Percentiles rank a stretch among this genome's conserved stretches.
phyloP scores from a whole-genome alignment of 2,113 vertebrate genomes.

The Pseudopodoces humilis region DNA sequence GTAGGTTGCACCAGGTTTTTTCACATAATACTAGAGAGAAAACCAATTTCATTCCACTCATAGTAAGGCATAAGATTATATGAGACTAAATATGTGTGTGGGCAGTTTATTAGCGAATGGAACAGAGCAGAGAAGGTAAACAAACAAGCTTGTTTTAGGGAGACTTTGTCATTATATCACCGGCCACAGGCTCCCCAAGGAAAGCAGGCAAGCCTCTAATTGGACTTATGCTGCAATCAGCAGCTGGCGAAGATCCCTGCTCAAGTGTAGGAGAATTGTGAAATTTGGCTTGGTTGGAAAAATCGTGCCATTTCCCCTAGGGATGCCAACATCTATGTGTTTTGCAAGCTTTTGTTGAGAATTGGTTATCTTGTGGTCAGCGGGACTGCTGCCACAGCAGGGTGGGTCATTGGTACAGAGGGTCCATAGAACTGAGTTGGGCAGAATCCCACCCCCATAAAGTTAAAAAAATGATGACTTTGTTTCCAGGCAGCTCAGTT shows the following conservation, averaged over 20 bases:
- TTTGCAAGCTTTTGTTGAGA: background rate
- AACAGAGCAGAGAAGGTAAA: constrained; percentile 27
- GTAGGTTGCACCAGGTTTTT: background rate
- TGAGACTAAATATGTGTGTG: constrained; percentile 29
- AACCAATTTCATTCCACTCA: constrained; percentile 3
- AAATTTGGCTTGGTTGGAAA: background rate
- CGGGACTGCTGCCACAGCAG: background rate
- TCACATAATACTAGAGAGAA: background rate
- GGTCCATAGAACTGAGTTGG: background rate
- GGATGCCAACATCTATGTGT: background rate
- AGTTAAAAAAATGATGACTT: background rate
- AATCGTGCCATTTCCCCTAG: accelerated
- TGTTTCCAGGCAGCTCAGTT: background rate
- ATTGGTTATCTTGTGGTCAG: background rate
- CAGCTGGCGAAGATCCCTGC: background rate
- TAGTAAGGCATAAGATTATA: constrained; percentile 22
- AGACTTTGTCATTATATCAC: background rate
- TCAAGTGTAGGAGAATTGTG: background rate
- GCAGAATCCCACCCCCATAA: background rate
- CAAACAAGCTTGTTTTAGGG: constrained; percentile 49
- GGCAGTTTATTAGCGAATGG: constrained; percentile 58
- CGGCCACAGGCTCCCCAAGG: background rate
- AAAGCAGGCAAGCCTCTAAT: background rate
- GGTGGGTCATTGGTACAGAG: background rate
- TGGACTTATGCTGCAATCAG: background rate